These are phyloP conservation scores for Felis chaus DNA, from an alignment of 2,113 vertebrate genomes.

Conservation along the genomic window DNA sequence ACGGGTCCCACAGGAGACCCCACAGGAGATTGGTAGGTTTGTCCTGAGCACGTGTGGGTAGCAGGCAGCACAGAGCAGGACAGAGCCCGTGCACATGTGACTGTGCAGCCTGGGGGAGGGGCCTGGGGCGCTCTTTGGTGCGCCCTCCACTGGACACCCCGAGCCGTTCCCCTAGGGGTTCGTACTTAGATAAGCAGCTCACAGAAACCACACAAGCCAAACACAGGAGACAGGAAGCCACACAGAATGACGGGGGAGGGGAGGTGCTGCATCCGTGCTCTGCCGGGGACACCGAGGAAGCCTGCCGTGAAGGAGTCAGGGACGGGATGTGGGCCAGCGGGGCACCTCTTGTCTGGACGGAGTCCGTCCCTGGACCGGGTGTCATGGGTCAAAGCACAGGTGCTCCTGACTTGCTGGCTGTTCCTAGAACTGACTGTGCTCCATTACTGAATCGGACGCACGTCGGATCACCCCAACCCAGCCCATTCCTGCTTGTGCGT, in stretches of 20 bases:
- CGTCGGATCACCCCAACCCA: background rate
- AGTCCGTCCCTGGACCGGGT: background rate
- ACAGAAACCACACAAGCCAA: background rate
- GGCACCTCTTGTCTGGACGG: background rate
- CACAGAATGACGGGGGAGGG: background rate
- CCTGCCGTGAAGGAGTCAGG: background rate
- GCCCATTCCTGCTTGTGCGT: background rate
- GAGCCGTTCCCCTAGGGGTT: background rate
- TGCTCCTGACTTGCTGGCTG: background rate
- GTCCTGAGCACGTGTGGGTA: background rate
- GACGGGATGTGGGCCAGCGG: background rate
- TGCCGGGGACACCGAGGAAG: background rate
- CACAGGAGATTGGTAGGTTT: background rate
- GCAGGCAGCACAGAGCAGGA: background rate
- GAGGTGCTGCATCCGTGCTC: background rate
- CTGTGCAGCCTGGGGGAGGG: background rate
- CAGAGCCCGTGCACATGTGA: fast-evolving
- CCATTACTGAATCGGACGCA: fast-evolving
- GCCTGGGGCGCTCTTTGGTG: fast-evolving
- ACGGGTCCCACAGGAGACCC: background rate
- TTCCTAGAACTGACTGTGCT: background rate
- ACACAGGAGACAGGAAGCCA: fast-evolving
- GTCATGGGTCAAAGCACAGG: background rate
- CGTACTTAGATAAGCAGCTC: background rate
- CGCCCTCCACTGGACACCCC: background rate